phyloP scores from a whole-genome alignment of 2,113 vertebrate genomes.

The Tragelaphus scriptus region DNA sequence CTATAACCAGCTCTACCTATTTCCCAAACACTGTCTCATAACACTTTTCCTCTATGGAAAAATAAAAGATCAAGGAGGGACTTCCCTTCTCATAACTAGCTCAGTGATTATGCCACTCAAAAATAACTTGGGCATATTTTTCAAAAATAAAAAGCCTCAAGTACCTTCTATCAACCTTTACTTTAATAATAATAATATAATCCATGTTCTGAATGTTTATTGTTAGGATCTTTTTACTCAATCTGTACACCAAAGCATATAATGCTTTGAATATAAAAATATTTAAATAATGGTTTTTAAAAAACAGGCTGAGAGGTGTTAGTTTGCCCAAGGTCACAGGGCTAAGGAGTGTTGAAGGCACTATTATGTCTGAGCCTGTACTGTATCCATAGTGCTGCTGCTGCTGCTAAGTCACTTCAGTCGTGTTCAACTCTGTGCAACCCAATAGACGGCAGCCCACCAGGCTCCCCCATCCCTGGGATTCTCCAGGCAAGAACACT shows the following conservation, averaged over 20 bases:
- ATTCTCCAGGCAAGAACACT: no score
- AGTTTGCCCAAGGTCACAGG: not conserved
- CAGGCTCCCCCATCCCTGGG: no score
- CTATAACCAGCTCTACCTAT: not conserved
- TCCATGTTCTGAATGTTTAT: not conserved
- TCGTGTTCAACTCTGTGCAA: fast-evolving
- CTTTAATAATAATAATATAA: not conserved
- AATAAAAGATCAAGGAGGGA: not conserved
- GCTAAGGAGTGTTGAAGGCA: not conserved
- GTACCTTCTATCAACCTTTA: not conserved
- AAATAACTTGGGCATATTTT: not conserved
- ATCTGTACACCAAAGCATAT: not conserved
- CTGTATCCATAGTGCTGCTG: not conserved
- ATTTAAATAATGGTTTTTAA: not conserved
- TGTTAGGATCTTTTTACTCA: not conserved
- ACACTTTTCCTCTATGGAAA: not conserved
- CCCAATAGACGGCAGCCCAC: no score
- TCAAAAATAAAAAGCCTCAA: not conserved
- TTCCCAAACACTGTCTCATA: not conserved
- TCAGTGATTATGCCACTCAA: not conserved
- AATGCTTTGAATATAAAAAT: not conserved
- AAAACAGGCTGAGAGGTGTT: not conserved
- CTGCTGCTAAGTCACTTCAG: no score
- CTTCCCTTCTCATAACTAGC: not conserved
- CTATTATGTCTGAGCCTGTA: not conserved